Percentiles rank a stretch among this genome's conserved stretches.
Evolutionary conservation across 1,140 invertebrate genomes (phyloP).

Genomic region (Drosophila suzukii): DNA sequence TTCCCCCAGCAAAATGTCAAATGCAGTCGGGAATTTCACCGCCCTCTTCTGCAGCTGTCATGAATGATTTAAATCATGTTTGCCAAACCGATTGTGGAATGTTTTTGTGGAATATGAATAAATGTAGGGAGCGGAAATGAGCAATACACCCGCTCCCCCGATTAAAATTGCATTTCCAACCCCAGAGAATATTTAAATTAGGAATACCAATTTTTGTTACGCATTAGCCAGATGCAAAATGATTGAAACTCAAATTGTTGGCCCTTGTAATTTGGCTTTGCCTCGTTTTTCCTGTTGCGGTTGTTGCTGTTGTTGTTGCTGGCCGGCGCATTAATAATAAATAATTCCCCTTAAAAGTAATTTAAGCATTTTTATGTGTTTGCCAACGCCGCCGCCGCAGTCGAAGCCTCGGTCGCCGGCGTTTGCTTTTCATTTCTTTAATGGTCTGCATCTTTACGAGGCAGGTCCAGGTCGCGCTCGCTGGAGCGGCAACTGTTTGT

Average conservation of each 20-base stretch:
- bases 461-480: slow-evolving; percentile 65
- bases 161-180: slow-evolving; percentile 34
- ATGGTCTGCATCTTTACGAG: slow-evolving; percentile 79
- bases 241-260: slow-evolving; percentile 34
- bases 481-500: slow-evolving; percentile 69
- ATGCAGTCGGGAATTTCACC: slow-evolving; percentile 33
- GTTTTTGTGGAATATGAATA: slow-evolving; percentile 46
- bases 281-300: slow-evolving; percentile 1
- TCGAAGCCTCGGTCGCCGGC: slow-evolving; percentile 17
- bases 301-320: slow-evolving; percentile 10
- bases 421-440: slow-evolving; percentile 82
- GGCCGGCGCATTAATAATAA: slow-evolving; percentile 73
- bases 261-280: slow-evolving; percentile 50
- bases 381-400: slow-evolving; percentile 40
- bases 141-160: slow-evolving; percentile 14
- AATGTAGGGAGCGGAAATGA: slow-evolving; percentile 63
- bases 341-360: slow-evolving; percentile 81
- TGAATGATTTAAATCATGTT: slow-evolving; percentile 70
- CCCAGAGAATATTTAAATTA: slow-evolving; percentile 24
- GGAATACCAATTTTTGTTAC: slow-evolving; percentile 42
- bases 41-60: slow-evolving; percentile 39
- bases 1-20: slow-evolving; percentile 24
- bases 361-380: slow-evolving; percentile 80
- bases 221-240: slow-evolving; percentile 26
- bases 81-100: slow-evolving; percentile 46